Conservation (phyloP, 2,797 vertebrate species). For the Adrianichthys oophorus region DNA sequence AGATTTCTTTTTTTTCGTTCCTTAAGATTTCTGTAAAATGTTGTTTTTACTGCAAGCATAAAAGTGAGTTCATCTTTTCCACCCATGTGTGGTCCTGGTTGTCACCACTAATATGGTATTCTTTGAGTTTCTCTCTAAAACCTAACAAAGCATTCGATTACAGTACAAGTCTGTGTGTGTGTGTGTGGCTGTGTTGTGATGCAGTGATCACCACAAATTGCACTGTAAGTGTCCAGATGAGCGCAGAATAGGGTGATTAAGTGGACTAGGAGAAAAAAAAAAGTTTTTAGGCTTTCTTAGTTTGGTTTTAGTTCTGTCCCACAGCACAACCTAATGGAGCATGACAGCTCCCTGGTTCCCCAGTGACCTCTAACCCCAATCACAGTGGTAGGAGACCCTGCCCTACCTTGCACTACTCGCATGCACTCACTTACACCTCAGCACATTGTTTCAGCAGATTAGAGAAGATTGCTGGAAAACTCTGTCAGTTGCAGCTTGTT, state of each 20-base stretch:
- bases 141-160: slow-evolving; percentile 4
- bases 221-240: slow-evolving; percentile 53
- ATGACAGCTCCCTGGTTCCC: slow-evolving; percentile 78
- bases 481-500: slow-evolving; percentile 65
- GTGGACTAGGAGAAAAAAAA: slow-evolving; percentile 36
- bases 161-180: slow-evolving; percentile 6
- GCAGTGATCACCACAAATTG: slow-evolving; percentile 29
- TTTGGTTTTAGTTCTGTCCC: slow-evolving; percentile 61
- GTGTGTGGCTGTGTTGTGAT: slow-evolving; percentile 30
- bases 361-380: slow-evolving; percentile 70
- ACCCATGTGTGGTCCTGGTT: not conserved
- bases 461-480: slow-evolving; percentile 65
- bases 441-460: slow-evolving; percentile 72
- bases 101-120: not conserved
- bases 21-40: too few species aligned
- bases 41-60: too few species aligned
- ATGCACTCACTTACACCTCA: slow-evolving; percentile 57
- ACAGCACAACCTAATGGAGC: slow-evolving; percentile 71
- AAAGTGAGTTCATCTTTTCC: too few species aligned
- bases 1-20: too few species aligned
- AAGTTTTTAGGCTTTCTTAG: slow-evolving; percentile 37
- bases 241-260: slow-evolving; percentile 51
- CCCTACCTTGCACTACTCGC: slow-evolving; percentile 39
- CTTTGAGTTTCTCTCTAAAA: slow-evolving; percentile 9
- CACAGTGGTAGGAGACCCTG: slow-evolving; percentile 68